Conservation (phyloP, 2,113 vertebrate species). For the Saccopteryx leptura region DNA sequence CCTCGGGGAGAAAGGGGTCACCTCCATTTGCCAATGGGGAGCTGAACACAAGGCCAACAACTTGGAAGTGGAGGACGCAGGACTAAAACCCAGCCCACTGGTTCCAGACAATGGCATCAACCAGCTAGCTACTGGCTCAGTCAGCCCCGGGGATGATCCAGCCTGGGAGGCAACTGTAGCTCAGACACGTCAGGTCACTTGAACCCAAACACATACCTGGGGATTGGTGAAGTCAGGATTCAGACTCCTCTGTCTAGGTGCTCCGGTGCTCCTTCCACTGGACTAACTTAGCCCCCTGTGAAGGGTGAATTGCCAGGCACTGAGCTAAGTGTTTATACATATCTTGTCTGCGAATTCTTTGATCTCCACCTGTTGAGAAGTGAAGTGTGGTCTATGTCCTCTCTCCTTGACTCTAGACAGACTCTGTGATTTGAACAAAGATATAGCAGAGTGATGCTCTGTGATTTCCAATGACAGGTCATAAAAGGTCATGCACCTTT, state of each 20-base stretch:
- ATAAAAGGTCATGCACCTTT: background rate
- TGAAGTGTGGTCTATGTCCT: background rate
- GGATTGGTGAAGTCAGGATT: background rate
- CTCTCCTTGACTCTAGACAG: background rate
- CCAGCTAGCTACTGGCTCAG: background rate
- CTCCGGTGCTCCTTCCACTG: background rate
- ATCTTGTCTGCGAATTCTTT: background rate
- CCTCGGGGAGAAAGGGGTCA: background rate
- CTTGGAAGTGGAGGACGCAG: background rate
- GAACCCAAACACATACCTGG: background rate
- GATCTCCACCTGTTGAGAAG: background rate
- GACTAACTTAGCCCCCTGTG: background rate
- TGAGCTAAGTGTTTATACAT: background rate
- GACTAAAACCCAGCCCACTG: background rate
- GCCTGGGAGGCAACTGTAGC: background rate
- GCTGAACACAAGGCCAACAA: background rate
- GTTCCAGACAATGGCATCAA: background rate
- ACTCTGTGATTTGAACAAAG: background rate
- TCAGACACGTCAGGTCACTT: conserved; percentile 17
- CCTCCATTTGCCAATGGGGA: background rate
- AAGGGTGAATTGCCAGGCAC: background rate
- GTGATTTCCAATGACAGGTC: background rate
- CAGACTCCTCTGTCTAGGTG: background rate
- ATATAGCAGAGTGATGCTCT: background rate
- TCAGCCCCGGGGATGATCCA: background rate